Base-by-base conservation (phyloP, 1,140 invertebrate species). In the Drosophila rufa region DNA sequence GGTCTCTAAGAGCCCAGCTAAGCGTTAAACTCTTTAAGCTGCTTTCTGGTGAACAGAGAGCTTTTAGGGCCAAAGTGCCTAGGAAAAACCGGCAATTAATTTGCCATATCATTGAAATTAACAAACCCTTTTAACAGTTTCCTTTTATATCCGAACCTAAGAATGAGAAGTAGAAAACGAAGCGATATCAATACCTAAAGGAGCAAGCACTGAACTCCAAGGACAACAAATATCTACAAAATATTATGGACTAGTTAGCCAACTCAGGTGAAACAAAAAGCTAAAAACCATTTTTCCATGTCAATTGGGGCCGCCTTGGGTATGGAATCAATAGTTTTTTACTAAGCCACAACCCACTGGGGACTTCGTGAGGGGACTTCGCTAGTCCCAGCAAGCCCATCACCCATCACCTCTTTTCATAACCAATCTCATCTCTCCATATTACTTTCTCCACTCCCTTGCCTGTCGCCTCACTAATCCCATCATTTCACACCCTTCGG, bases 31-130 rank as follows among this genome's bases (percentile, higher is more conserved):
- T 85, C 83, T 50, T 65, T 57, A 40, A 47, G n/a, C 25, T 27
- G 46, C 42, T 38, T 73, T 47, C 43, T 61, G 53, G 40, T n/a
- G 48, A 38, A n/a, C 58, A 51, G 33, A 60, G 12, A 40, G 50
- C 38, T 58, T 42, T 9, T 45, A 30, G 22, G 60, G 59, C 51
- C 36, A 60, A 47, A 50, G 27, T 75, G 69, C 15, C 22, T 64
- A 53, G 25, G 36, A 53, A 48, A 82, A 77, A 70, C 76, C 80
- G 60, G 67, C 64, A 80, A 87, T 86, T 87, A 82, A 66, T 82
- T 67, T 46, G 67, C 53, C 66, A 79, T 87, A 77, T 73, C 62
- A 82, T 55, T 43, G 46, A 65, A 86, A 76, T 79, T 67, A 75
- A 62, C 69, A 76, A 69, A 77, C 64, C 61, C 14, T 43, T n/a